Percentiles rank a stretch among this genome's conserved stretches.
phyloP scores from a whole-genome alignment of 2,797 vertebrate genomes.

The Gallinago nigripennis region DNA sequence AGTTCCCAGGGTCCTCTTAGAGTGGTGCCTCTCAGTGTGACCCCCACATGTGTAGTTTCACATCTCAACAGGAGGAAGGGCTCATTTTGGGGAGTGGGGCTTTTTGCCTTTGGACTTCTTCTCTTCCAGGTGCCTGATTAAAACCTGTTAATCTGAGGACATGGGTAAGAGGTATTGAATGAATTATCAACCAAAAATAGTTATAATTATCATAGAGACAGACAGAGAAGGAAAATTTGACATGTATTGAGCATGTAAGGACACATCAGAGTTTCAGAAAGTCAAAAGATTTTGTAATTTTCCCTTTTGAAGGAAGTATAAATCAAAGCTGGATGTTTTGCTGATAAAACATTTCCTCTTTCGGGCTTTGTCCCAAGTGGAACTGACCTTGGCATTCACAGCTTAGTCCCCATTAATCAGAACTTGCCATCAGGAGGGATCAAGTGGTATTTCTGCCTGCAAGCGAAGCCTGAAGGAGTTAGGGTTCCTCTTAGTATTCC shows the following conservation, averaged over 20 bases:
- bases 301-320: neutral
- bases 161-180: neutral
- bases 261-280: neutral
- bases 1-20: neutral
- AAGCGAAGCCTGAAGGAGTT: neutral
- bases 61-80: neutral
- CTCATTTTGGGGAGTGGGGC: neutral
- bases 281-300: neutral
- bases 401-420: neutral
- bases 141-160: neutral
- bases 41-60: neutral
- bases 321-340: neutral
- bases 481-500: neutral
- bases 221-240: neutral
- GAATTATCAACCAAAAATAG: neutral
- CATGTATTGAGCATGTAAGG: fast-evolving
- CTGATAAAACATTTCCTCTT: neutral
- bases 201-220: neutral
- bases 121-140: neutral
- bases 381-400: fast-evolving
- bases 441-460: neutral
- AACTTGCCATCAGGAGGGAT: neutral
- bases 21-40: neutral
- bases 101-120: neutral
- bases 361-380: neutral